Conservation (phyloP, 1,140 invertebrate species). For the Drosophila fuyamai region DNA sequence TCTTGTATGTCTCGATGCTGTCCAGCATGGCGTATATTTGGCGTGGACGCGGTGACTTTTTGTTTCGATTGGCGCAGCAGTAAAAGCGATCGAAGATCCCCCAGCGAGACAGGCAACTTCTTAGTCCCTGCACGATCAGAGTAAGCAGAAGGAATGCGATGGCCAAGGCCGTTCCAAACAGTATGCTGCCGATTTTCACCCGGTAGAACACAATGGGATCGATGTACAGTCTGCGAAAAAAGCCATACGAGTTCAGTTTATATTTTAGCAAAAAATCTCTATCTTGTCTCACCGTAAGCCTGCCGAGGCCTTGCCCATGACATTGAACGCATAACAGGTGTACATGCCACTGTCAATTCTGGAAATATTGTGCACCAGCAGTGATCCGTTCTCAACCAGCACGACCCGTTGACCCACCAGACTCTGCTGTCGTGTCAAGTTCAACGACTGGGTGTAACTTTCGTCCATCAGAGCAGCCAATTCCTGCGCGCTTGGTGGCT, state of each 20-base stretch:
- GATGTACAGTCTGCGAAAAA: conserved; percentile 87
- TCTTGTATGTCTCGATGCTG: conserved; percentile 95
- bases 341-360: conserved; percentile 94
- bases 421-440: conserved; percentile 63
- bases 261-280: too few species aligned
- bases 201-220: conserved; percentile 92
- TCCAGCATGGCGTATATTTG: conserved; percentile 95
- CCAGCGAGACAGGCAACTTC: conserved; percentile 88
- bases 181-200: conserved; percentile 93
- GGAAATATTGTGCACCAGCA: conserved; percentile 88
- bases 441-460: conserved; percentile 48
- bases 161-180: conserved; percentile 92
- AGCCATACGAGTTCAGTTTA: neutral
- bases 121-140: conserved; percentile 90
- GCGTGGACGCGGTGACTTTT: conserved; percentile 90
- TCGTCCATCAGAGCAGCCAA: conserved; percentile 70
- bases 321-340: conserved; percentile 93
- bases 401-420: conserved; percentile 79
- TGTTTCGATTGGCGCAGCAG: conserved; percentile 87
- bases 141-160: conserved; percentile 92
- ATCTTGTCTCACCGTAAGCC: conserved; percentile 85
- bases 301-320: conserved; percentile 90
- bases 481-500: conserved; percentile 61
- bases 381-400: conserved; percentile 89
- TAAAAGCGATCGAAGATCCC: conserved; percentile 87